Evolutionary conservation across 2,113 vertebrate genomes (phyloP).

Genomic region (Colinus virginianus): DNA sequence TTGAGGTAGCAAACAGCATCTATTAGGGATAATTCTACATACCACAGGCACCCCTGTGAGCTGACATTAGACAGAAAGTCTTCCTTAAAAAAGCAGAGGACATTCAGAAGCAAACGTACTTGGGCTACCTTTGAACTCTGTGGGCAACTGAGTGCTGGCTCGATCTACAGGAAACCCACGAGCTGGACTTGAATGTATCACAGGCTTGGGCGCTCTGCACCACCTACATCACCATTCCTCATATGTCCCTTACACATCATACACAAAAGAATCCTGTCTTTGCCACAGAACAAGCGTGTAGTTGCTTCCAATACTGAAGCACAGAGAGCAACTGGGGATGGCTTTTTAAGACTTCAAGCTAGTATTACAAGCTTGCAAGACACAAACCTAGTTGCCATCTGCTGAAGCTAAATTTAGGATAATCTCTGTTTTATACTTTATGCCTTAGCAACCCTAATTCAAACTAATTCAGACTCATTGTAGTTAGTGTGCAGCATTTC

Average conservation of each 20-base stretch:
- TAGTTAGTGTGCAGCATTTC: background rate
- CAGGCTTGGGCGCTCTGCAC: background rate
- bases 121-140: background rate
- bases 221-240: background rate
- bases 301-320: background rate
- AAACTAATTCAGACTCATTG: background rate
- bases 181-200: background rate
- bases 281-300: background rate
- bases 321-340: background rate
- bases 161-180: background rate
- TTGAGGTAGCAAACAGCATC: background rate
- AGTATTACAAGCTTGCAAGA: background rate
- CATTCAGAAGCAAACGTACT: background rate
- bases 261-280: background rate
- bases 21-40: background rate
- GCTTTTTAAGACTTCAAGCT: background rate
- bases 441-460: background rate
- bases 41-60: background rate
- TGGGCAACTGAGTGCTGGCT: background rate
- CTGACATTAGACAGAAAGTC: background rate
- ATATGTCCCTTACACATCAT: background rate
- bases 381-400: background rate
- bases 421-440: background rate
- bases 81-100: background rate
- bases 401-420: background rate